Conservation (phyloP, 2,888 invertebrate species). For the Melipona bicolor region DNA sequence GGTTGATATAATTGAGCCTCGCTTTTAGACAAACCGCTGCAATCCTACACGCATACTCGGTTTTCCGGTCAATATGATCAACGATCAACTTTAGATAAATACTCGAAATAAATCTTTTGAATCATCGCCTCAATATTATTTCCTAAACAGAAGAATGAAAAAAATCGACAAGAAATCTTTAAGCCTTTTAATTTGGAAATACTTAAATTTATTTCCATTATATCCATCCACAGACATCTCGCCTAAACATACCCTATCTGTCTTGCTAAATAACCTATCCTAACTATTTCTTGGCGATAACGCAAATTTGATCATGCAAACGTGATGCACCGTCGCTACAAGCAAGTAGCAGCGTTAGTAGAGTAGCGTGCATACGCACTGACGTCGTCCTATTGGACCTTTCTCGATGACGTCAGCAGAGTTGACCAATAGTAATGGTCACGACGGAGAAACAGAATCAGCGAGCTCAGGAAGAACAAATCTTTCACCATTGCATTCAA, state of each 20-base stretch:
- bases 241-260: no score
- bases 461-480: constrained; percentile 23
- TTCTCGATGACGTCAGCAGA: constrained; percentile 63
- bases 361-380: constrained; percentile 24
- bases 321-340: constrained; percentile 22
- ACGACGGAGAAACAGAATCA: constrained; percentile 37
- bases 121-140: not conserved
- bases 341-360: constrained; percentile 5
- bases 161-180: not conserved
- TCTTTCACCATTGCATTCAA: constrained; percentile 24
- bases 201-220: not conserved
- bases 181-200: not conserved
- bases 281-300: constrained; percentile 32
- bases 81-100: constrained; percentile 36
- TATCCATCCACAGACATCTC: not conserved
- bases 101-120: not conserved
- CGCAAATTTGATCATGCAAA: constrained; percentile 30
- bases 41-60: constrained; percentile 28
- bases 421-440: constrained; percentile 61
- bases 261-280: not conserved
- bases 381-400: constrained; percentile 46
- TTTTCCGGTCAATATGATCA: constrained; percentile 1
- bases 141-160: not conserved
- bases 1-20: not conserved
- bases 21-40: constrained; percentile 23